phyloP scores from a whole-genome alignment of 2,888 invertebrate species.

The Melanostoma scalare region DNA sequence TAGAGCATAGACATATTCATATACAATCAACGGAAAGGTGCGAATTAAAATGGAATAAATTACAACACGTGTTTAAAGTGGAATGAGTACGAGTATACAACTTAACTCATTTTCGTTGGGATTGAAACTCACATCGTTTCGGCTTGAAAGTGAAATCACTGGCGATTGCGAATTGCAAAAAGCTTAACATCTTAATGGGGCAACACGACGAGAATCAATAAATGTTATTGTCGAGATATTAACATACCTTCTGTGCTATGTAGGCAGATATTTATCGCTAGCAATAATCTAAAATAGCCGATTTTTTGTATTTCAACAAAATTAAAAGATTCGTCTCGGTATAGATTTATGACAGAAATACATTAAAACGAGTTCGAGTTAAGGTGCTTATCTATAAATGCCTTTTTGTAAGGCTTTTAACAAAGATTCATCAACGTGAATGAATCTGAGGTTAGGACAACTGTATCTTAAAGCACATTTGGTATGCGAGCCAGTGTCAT shows the following conservation, averaged over 20 bases:
- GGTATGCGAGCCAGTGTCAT: no score
- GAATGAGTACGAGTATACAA: conserved; percentile 4
- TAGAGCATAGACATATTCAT: conserved; percentile 11
- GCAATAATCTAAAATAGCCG: conserved; percentile 47
- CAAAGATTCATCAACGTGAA: no score
- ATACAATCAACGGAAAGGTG: conserved; percentile 56
- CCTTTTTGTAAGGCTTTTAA: no score
- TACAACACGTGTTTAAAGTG: conserved; percentile 51
- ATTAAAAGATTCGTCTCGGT: conserved; percentile 42
- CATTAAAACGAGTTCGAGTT: conserved; percentile 34
- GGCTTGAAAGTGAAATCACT: conserved; percentile 28
- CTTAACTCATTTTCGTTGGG: conserved; percentile 9
- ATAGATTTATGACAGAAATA: conserved; percentile 37
- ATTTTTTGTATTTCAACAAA: conserved; percentile 45
- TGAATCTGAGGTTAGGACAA: no score
- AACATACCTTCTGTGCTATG: not conserved
- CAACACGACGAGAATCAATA: conserved; percentile 37
- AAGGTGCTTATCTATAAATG: no score
- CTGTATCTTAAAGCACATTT: no score
- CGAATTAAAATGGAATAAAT: conserved; percentile 65
- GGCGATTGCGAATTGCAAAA: conserved; percentile 1
- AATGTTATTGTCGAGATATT: conserved; percentile 11
- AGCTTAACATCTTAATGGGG: conserved; percentile 44
- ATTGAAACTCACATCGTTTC: conserved; percentile 27
- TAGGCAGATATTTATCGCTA: conserved; percentile 32